A percentile compares a stretch with the other conserved stretches of the same genome.
phyloP scores from a whole-genome alignment of 1,140 invertebrate species.

The Orchestia grillus region DNA sequence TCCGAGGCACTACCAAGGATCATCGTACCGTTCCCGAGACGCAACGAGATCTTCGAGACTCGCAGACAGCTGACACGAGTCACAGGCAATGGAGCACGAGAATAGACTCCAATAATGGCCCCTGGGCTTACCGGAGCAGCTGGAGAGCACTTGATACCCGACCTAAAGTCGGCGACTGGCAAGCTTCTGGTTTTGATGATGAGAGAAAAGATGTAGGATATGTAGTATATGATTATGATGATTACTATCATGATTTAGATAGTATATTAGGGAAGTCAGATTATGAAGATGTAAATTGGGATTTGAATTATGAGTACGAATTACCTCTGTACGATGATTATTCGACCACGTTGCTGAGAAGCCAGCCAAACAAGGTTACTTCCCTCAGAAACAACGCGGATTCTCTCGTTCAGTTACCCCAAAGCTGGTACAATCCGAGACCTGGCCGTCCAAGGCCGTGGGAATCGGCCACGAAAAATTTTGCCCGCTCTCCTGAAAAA shows the following conservation, averaged over 20 bases:
- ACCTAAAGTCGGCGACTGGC: not conserved
- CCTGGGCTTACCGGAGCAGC: not conserved
- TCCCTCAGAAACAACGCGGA: not conserved
- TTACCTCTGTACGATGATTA: not conserved
- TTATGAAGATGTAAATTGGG: not conserved
- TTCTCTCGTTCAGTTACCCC: not conserved
- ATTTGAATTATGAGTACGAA: not conserved
- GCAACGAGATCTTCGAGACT: not conserved
- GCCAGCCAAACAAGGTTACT: not conserved
- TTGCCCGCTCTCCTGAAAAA: not conserved
- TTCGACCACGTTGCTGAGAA: not conserved
- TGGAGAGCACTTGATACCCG: not conserved
- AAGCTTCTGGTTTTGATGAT: not conserved
- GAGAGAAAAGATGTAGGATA: not conserved
- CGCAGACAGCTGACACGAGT: slow-evolving; percentile 13
- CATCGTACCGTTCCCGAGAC: not conserved
- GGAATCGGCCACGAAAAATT: not conserved
- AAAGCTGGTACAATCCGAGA: not conserved
- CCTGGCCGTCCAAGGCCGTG: not conserved
- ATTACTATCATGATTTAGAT: not conserved
- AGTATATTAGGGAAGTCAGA: not conserved
- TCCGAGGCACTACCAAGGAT: not conserved
- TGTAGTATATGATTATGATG: not conserved
- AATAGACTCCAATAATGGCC: not conserved
- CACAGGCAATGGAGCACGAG: not conserved